Evolutionary conservation across 2,113 vertebrate genomes (phyloP), one percentile per base, ranked within the genome.

Genomic region (Pangasianodon hypophthalmus): DNA sequence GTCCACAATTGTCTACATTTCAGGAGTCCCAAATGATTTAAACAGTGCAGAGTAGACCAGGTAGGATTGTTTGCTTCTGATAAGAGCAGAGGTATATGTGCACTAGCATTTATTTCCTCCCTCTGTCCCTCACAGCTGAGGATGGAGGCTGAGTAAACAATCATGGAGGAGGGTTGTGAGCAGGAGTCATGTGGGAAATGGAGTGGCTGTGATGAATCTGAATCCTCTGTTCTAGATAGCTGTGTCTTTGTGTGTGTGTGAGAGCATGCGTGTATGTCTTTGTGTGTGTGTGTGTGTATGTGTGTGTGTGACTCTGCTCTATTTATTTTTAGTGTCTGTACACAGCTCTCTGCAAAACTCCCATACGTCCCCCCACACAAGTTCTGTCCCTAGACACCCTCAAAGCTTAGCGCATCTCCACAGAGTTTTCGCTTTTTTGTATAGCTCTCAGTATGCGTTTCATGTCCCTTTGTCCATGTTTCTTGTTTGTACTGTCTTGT

Each of bases 241-340:
- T 83, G 60, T 88, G 87, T 85, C 32, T 73, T 18, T 32, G 14
- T 54, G 13, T 58, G 26, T 80, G 87, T 71, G 37, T 79, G 62
- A 62, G 52, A 56, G 69, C 77, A 52, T 44, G 13, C 44, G 69
- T 60, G 87, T 26, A 41, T 44, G 56, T 24, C n/a, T 60, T 32
- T 37, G 56, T 26, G 58, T 41, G 82, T 62, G 37, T 86, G 71
- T 50, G 62, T 60, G 26, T 67, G n/a, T 54, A 18, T 75, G 67
- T 52, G 32, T 60, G 3, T 60, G 82, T 62, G n/a, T 81, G 83
- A 60, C 86, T 86, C 87, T 82, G 84, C 60, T 87, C 81, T 85
- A 77, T 90, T 91, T 92, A 92, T 92, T 89, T 92, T 90, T 91
- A 92, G 92, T 71, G 41, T 60, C 44, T 88, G 81, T 50, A 58